phyloP scores from a whole-genome alignment of 1,140 invertebrate genomes.

The Drosophila repleta region DNA sequence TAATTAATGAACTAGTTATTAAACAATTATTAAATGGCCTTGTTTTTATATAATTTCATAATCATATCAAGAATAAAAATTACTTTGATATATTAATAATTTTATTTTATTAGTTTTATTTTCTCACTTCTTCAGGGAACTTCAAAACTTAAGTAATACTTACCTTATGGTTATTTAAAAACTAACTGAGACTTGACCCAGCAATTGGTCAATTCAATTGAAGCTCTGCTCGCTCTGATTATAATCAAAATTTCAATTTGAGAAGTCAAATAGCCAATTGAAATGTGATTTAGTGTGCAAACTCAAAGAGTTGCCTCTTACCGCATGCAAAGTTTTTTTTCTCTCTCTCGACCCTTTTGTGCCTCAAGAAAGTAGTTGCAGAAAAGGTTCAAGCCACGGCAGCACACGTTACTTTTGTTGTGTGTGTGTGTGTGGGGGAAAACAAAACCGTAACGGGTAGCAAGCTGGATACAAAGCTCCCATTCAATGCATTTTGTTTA shows the following conservation, averaged over 20 bases:
- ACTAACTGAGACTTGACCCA: too few species aligned
- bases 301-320: background rate
- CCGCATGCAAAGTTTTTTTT: slow-evolving; percentile 1
- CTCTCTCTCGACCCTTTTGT: background rate
- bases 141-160: too few species aligned
- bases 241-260: background rate
- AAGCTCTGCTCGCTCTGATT: background rate
- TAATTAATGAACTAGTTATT: too few species aligned
- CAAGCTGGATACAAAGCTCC: slow-evolving; percentile 30
- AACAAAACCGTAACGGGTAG: slow-evolving; percentile 18
- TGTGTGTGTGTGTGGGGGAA: background rate
- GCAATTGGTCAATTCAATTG: too few species aligned
- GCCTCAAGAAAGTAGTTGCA: slow-evolving; percentile 3
- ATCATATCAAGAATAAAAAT: too few species aligned
- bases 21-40: too few species aligned
- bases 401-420: slow-evolving; percentile 13
- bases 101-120: too few species aligned
- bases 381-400: background rate
- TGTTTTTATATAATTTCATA: too few species aligned
- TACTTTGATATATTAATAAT: too few species aligned
- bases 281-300: background rate
- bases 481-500: slow-evolving; percentile 69
- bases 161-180: too few species aligned
- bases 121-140: too few species aligned
- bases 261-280: slow-evolving; percentile 3